These are phyloP conservation scores for Haliclystus octoradiatus DNA, from an alignment of 30 jellyfish, hydroid and myxozoan genomes.

Conservation along the genomic window DNA sequence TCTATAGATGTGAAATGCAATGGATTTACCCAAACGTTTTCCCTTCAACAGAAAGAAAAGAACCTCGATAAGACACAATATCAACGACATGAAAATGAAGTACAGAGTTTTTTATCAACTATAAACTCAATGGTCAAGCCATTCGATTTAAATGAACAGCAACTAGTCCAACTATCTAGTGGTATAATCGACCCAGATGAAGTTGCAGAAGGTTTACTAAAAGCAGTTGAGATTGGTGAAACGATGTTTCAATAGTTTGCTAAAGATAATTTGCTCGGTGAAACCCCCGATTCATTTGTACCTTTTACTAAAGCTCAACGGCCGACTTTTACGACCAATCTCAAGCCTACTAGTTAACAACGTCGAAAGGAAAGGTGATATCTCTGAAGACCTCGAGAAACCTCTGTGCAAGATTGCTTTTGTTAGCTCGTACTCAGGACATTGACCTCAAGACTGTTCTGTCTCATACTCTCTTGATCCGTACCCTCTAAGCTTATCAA, in stretches of 20 bases:
- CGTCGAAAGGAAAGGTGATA: constrained; percentile 16
- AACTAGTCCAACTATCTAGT: constrained; percentile 19
- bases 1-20: too few relatives aligned
- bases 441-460: too few relatives aligned
- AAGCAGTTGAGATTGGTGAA: constrained; percentile 22
- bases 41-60: too few relatives aligned
- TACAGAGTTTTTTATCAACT: constrained; percentile 2
- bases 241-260: constrained; percentile 9
- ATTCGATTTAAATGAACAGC: constrained; percentile 3
- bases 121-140: constrained; percentile 16
- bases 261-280: constrained; percentile 1
- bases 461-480: not conserved
- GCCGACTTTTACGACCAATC: constrained; percentile 6
- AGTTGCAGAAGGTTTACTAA: constrained; percentile 12
- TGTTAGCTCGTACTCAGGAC: too few relatives aligned
- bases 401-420: too few relatives aligned
- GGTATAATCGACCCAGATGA: constrained; percentile 22
- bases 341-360: not conserved
- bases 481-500: too few relatives aligned
- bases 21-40: too few relatives aligned
- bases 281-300: constrained; percentile 17
- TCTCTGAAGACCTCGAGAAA: too few relatives aligned
- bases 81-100: not conserved
- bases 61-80: constrained; percentile 20
- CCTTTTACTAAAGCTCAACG: constrained; percentile 1